Conservation (phyloP, 2,113 vertebrate species). For the Malurus elegans region DNA sequence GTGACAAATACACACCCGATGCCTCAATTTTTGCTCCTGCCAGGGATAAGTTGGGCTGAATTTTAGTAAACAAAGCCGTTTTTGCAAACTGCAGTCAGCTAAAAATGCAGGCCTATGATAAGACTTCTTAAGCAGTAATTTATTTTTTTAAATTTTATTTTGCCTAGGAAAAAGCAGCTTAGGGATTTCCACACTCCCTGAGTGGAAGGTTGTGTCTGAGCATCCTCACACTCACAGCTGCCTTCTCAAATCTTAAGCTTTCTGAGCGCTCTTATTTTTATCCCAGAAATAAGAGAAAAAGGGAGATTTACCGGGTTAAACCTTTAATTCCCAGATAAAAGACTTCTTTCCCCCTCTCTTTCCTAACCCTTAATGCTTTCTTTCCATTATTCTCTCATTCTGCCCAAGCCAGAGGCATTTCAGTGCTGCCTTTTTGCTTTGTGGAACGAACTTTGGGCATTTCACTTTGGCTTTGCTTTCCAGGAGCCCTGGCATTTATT, state of each 20-base stretch:
- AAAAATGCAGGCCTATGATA: neutral
- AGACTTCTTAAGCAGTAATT: neutral
- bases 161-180: conserved; percentile 10
- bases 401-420: neutral
- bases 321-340: conserved; percentile 28
- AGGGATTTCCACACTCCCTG: neutral
- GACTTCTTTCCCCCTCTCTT: neutral
- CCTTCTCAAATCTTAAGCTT: conserved; percentile 37
- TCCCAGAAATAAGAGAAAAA: conserved; percentile 27
- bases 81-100: neutral
- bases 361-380: neutral
- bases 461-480: neutral
- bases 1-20: neutral
- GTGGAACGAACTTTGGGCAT: neutral
- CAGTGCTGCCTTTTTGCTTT: neutral
- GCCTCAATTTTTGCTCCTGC: neutral
- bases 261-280: conserved; percentile 31
- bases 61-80: neutral
- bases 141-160: neutral
- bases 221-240: neutral
- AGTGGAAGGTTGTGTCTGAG: neutral
- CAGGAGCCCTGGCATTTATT: neutral
- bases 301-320: conserved; percentile 39
- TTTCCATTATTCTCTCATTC: neutral
- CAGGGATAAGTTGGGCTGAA: neutral